Percentiles rank a stretch among this genome's conserved stretches.
Evolutionary conservation across 2,797 vertebrate genomes (phyloP).

Genomic region (Schizopygopsis pylzovi): DNA sequence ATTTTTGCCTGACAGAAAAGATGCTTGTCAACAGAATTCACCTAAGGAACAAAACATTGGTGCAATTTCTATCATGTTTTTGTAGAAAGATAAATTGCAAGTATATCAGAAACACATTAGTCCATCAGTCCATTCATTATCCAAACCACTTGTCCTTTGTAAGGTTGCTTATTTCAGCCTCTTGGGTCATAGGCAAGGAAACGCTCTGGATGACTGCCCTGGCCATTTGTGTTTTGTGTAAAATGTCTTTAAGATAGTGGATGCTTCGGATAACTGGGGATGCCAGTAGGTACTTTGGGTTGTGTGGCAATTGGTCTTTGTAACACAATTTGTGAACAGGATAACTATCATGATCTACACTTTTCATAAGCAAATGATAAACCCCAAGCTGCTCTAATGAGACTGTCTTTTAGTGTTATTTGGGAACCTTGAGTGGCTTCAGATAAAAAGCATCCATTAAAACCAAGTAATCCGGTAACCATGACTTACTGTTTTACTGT

Average conservation of each 20-base stretch:
- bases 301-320: neutral
- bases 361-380: neutral
- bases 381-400: neutral
- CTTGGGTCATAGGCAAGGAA: neutral
- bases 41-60: neutral
- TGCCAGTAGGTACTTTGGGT: neutral
- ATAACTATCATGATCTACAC: neutral
- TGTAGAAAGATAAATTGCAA: neutral
- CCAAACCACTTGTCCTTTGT: neutral
- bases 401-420: conserved; percentile 2
- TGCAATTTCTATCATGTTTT: neutral
- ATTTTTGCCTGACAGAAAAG: neutral
- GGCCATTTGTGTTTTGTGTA: neutral
- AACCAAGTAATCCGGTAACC: conserved; percentile 9
- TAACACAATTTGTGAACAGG: neutral
- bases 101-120: neutral
- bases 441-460: neutral
- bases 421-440: conserved; percentile 13
- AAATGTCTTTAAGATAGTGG: neutral
- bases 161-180: neutral
- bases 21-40: conserved; percentile 5
- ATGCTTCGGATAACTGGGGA: neutral
- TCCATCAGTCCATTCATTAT: neutral
- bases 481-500: conserved; percentile 1
- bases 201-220: neutral